These are phyloP conservation scores for Plagiodera versicolora DNA, from an alignment of 2,888 invertebrate species.

Conservation along the genomic window DNA sequence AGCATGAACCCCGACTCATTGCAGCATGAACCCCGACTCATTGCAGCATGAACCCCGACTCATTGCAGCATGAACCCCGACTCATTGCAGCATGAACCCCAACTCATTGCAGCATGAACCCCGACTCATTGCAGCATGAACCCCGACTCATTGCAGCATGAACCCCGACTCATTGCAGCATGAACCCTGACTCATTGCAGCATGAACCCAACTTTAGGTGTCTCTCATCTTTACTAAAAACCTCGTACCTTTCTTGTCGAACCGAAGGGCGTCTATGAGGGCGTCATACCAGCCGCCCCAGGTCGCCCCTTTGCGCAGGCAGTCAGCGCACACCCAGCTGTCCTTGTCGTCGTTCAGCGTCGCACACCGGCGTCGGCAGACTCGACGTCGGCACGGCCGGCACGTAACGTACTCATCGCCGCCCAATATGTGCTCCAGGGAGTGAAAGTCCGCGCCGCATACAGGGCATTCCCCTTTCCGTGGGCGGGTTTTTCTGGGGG, in stretches of 20 bases:
- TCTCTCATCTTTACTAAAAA: too few species aligned
- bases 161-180: too few species aligned
- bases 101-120: too few species aligned
- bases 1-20: too few species aligned
- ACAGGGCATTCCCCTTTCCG: constrained; percentile 42
- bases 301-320: constrained; percentile 40
- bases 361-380: constrained; percentile 48
- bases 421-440: constrained; percentile 45
- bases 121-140: too few species aligned
- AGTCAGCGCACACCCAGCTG: constrained; percentile 48
- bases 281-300: constrained; percentile 48
- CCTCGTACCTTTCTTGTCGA: constrained; percentile 39
- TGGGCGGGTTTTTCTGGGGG: constrained; percentile 16
- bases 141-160: too few species aligned
- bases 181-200: too few species aligned
- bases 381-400: constrained; percentile 44
- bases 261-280: constrained; percentile 44
- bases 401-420: constrained; percentile 46
- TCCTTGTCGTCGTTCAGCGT: constrained; percentile 27
- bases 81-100: too few species aligned
- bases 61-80: too few species aligned
- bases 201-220: too few species aligned
- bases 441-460: constrained; percentile 47
- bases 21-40: too few species aligned
- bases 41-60: too few species aligned